phyloP scores from a whole-genome alignment of 92 coral and sea anemone genomes.

The Parazoanthus atlanticus region DNA sequence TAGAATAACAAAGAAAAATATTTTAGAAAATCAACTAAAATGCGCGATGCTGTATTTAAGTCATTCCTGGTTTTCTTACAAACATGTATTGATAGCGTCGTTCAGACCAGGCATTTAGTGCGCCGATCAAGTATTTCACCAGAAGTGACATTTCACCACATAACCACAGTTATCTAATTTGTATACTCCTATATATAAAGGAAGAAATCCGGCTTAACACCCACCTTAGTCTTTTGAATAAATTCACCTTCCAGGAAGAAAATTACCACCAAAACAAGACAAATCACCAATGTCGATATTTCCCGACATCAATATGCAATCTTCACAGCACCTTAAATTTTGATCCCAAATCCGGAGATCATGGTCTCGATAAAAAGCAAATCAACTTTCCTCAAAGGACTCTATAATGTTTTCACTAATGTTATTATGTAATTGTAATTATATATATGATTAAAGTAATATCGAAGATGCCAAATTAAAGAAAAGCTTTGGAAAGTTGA shows the following conservation, averaged over 20 bases:
- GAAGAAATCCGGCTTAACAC: not conserved
- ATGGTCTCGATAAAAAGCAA: not conserved
- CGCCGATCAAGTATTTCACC: not conserved
- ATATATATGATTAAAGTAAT: constrained; percentile 1
- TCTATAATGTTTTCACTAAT: not conserved
- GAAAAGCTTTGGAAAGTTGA: constrained; percentile 21
- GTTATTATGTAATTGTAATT: not conserved
- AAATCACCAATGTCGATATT: not conserved
- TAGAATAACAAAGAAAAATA: too few relatives aligned
- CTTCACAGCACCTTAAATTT: not conserved
- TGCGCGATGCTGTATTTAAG: not conserved
- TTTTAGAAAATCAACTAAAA: not conserved
- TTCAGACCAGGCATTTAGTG: not conserved
- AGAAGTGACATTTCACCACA: not conserved
- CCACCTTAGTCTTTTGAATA: not conserved
- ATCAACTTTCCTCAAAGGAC: not conserved
- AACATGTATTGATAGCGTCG: not conserved
- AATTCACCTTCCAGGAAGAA: not conserved
- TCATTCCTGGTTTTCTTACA: not conserved
- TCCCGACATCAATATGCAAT: not conserved
- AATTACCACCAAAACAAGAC: not conserved
- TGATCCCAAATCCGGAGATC: not conserved
- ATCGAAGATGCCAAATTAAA: constrained; percentile 27
- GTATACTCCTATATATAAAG: too few relatives aligned
- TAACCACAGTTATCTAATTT: not conserved